Evolutionary conservation across 2,113 vertebrate genomes (phyloP).

Genomic region (Amphiprion percula): DNA sequence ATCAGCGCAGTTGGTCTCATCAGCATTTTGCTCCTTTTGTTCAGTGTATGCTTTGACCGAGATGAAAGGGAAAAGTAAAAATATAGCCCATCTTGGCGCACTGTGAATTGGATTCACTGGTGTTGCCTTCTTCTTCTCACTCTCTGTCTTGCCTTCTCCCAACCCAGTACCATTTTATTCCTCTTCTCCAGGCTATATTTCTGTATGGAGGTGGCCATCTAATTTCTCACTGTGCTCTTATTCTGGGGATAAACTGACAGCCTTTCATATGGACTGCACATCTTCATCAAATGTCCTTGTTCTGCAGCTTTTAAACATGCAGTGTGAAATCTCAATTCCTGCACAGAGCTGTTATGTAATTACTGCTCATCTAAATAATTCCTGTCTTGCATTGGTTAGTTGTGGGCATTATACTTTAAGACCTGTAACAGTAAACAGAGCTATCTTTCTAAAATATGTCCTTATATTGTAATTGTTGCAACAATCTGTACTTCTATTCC

Average conservation of each 20-base stretch:
- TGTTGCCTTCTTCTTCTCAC: slow-evolving; percentile 24
- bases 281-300: slow-evolving; percentile 40
- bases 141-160: slow-evolving; percentile 20
- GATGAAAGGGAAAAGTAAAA: slow-evolving; percentile 61
- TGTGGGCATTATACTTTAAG: slow-evolving; percentile 23
- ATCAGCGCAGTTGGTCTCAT: slow-evolving; percentile 32
- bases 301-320: slow-evolving; percentile 41
- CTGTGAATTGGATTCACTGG: slow-evolving; percentile 28
- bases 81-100: slow-evolving; percentile 28
- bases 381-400: slow-evolving; percentile 19
- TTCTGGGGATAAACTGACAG: slow-evolving; percentile 40
- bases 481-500: background rate
- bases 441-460: background rate
- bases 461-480: too few relatives aligned
- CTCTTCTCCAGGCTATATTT: slow-evolving; percentile 38
- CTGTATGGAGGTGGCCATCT: slow-evolving; percentile 31
- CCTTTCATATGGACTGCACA: slow-evolving; percentile 25
- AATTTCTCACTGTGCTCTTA: slow-evolving; percentile 28
- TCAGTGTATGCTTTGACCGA: slow-evolving; percentile 46
- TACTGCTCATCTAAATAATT: slow-evolving; percentile 36
- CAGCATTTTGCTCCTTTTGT: slow-evolving; percentile 56
- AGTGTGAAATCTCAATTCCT: slow-evolving; percentile 52
- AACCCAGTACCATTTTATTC: slow-evolving; percentile 25
- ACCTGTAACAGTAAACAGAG: background rate
- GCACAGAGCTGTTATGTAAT: slow-evolving; percentile 48